Evolutionary conservation across 2,888 invertebrate genomes (phyloP), one percentile per base, ranked within the genome.

Genomic region (Patella depressa): DNA sequence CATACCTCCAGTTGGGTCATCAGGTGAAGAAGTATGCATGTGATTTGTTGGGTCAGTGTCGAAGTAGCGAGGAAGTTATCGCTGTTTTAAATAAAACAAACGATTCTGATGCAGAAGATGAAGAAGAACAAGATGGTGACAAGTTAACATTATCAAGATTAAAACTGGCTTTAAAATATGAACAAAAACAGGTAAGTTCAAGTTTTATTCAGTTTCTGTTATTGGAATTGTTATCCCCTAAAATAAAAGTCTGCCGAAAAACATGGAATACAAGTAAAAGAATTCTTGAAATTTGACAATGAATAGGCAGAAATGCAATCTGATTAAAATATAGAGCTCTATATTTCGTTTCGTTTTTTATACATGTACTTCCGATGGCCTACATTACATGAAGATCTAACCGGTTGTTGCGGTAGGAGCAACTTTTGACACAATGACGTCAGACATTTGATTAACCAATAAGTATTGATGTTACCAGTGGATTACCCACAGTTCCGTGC

Each of bases 1-100:
- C 91, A 19, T 93, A 92, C 82, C 85, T 91, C 76, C 90, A 90
- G 83, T 87, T 93, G 79, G 91, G 92, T 76, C 91, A 92, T 70
- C 93, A 93, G 87, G 93, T 93, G 86, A 93, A 93, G 86, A 91
- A 92, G 81, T 93, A 92, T 85, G 92, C 93, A 17, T 93, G 93
- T 86, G 93, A 93, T 82, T 86, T 93, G 71, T 88, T 93, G 78
- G 92, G 93, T 81, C 93, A 93, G 85, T 93, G 93, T 84, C 89
- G 93, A 9, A 92, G 92, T 81, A 93, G 92, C 17, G 93, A 93
- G 84, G 93, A 93, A 86, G 93, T 92, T 34, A 93, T 93, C 57
- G 93, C 93, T 4, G 92, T 93, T 15, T 88, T 93, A 12, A 93
- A 93, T 85, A 92, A 92, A 81, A 85, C 86, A 14, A 85, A 87